Evolutionary conservation across 2,888 invertebrate species (phyloP).

Genomic region (Drosophila stalkeri): DNA sequence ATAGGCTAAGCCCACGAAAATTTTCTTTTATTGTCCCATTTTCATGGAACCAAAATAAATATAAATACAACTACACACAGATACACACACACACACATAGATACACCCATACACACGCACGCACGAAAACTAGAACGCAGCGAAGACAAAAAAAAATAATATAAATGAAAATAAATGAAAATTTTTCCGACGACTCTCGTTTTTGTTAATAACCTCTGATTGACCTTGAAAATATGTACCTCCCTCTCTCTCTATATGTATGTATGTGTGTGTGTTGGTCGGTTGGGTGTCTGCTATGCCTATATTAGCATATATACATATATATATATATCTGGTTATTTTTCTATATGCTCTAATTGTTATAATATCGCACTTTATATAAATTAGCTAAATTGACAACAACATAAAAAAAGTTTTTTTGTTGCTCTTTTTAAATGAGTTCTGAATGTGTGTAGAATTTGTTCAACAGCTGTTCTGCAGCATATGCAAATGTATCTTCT

Average conservation of each 20-base stretch:
- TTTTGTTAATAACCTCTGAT: conserved; percentile 79
- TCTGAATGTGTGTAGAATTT: conserved; percentile 10
- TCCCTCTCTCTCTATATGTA: conserved; percentile 48
- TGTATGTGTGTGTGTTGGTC: conserved; percentile 43
- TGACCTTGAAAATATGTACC: conserved; percentile 79
- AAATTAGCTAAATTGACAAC: conserved; percentile 68
- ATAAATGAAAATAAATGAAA: conserved; percentile 58
- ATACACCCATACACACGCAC: conserved; percentile 7
- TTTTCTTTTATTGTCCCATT: conserved; percentile 26
- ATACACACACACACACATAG: conserved; percentile 2
- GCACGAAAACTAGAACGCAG: conserved; percentile 36
- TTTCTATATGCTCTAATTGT: conserved; percentile 20
- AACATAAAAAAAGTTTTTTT: conserved; percentile 1
- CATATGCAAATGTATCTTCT: conserved; percentile 36
- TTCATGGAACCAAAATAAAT: conserved; percentile 53
- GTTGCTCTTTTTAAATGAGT: not conserved
- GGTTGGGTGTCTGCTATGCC: conserved; percentile 19
- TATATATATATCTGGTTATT: not conserved
- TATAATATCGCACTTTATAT: conserved; percentile 28
- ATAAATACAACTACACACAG: conserved; percentile 7
- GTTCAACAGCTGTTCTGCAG: conserved; percentile 29
- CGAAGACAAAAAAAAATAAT: conserved; percentile 44
- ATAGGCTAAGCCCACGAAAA: conserved; percentile 34
- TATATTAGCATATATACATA: conserved; percentile 6
- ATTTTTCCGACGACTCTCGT: conserved; percentile 57